Evolutionary conservation across 2,113 vertebrate genomes (phyloP).

Genomic region (Epinephelus fuscoguttatus): DNA sequence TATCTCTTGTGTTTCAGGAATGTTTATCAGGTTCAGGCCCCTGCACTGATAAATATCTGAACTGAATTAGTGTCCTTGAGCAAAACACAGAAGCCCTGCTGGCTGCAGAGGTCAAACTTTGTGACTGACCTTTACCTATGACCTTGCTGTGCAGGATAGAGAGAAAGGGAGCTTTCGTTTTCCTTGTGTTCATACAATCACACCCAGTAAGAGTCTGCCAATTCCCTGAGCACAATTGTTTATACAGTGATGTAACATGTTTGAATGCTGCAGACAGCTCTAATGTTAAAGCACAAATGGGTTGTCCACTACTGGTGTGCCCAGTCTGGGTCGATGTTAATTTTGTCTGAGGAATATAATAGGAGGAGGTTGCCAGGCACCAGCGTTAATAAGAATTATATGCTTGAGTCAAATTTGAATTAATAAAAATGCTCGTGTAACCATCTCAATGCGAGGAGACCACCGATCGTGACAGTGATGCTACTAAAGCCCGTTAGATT

Average conservation of each 20-base stretch:
- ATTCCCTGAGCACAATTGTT: background rate
- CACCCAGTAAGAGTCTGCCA: background rate
- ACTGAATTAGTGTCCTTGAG: background rate
- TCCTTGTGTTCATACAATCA: background rate
- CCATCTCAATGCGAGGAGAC: background rate
- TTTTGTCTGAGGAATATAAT: background rate
- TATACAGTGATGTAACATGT: background rate
- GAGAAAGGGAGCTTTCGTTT: background rate
- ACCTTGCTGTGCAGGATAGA: slow-evolving; percentile 1
- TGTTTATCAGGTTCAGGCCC: background rate
- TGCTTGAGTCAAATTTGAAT: background rate
- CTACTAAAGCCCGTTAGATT: background rate
- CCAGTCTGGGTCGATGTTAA: background rate
- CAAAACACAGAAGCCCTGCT: slow-evolving; percentile 2
- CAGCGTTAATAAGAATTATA: background rate
- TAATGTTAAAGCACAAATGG: background rate
- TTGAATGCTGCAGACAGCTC: background rate
- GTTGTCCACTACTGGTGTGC: background rate
- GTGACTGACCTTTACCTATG: slow-evolving; percentile 33
- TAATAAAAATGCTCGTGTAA: background rate
- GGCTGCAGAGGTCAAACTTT: background rate
- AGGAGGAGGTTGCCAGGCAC: background rate
- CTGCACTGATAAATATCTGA: background rate
- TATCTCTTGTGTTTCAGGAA: background rate
- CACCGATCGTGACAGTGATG: background rate